phyloP scores from a whole-genome alignment of 1,140 invertebrate species.

The Pseudomyrmex concolor region DNA sequence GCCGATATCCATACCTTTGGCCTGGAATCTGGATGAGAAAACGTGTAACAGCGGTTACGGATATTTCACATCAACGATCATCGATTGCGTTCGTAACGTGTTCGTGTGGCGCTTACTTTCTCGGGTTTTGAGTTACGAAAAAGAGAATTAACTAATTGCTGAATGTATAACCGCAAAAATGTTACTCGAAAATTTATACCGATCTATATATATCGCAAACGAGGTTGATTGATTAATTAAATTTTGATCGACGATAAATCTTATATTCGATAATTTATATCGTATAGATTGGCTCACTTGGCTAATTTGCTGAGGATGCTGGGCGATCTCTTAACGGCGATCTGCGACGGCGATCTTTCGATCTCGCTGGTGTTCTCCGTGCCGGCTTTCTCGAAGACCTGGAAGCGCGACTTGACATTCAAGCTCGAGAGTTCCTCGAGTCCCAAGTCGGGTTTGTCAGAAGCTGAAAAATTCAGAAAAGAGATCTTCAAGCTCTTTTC shows the following conservation, averaged over 20 bases:
- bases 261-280: slow-evolving; percentile 3
- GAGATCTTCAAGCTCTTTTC: slow-evolving; percentile 3
- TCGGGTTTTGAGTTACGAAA: slow-evolving; percentile 1
- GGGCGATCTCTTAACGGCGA: slow-evolving; percentile 90
- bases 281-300: slow-evolving; percentile 87
- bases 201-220: too few species aligned
- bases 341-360: slow-evolving; percentile 87
- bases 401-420: slow-evolving; percentile 94
- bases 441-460: slow-evolving; percentile 95
- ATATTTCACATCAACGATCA: slow-evolving; percentile 23
- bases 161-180: slow-evolving; percentile 14
- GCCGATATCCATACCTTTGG: slow-evolving; percentile 92
- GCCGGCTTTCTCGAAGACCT: slow-evolving; percentile 91
- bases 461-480: slow-evolving; percentile 87
- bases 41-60: slow-evolving; percentile 42
- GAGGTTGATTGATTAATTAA: neutral
- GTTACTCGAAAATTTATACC: neutral
- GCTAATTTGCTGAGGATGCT: slow-evolving; percentile 93
- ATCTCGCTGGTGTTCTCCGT: slow-evolving; percentile 84
- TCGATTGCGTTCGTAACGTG: slow-evolving; percentile 5
- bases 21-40: slow-evolving; percentile 88
- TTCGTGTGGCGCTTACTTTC: slow-evolving; percentile 6
- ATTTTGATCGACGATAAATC: neutral
- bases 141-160: slow-evolving; percentile 43
- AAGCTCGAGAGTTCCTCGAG: slow-evolving; percentile 92